A percentile compares a stretch with the other conserved stretches of the same genome.
Conservation (phyloP, 2,797 vertebrate genomes). For the Chiloscyllium punctatum region DNA sequence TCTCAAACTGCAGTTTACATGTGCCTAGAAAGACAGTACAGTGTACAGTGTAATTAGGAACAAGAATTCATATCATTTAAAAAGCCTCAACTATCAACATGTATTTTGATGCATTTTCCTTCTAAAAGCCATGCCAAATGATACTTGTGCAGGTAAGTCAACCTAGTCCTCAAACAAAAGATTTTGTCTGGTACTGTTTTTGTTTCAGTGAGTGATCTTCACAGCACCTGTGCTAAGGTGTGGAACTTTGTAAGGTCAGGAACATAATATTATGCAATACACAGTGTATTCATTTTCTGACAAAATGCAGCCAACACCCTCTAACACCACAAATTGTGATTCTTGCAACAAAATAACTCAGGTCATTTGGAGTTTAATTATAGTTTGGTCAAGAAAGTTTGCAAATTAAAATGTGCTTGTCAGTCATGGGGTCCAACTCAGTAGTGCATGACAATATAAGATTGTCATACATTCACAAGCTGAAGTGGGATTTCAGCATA, state of each 20-base stretch:
- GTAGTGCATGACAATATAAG: neutral
- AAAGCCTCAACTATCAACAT: neutral
- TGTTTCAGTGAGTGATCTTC: neutral
- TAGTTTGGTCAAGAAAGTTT: neutral
- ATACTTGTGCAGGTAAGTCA: neutral
- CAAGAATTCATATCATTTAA: neutral
- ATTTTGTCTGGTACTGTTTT: neutral
- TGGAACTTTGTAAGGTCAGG: neutral
- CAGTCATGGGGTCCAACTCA: neutral
- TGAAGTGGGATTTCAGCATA: neutral
- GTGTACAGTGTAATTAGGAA: neutral
- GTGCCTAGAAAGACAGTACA: neutral
- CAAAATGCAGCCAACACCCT: neutral
- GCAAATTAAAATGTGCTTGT: neutral
- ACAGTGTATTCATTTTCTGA: neutral
- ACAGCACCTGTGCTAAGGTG: neutral
- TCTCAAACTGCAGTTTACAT: neutral
- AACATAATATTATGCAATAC: neutral
- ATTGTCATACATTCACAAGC: neutral
- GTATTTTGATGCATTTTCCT: conserved; percentile 2
- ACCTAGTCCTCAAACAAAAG: neutral
- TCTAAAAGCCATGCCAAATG: neutral
- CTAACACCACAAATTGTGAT: neutral
- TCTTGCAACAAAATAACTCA: neutral
- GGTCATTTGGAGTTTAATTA: neutral